phyloP scores from a whole-genome alignment of 2,797 vertebrate species.

The Allenopithecus nigroviridis region DNA sequence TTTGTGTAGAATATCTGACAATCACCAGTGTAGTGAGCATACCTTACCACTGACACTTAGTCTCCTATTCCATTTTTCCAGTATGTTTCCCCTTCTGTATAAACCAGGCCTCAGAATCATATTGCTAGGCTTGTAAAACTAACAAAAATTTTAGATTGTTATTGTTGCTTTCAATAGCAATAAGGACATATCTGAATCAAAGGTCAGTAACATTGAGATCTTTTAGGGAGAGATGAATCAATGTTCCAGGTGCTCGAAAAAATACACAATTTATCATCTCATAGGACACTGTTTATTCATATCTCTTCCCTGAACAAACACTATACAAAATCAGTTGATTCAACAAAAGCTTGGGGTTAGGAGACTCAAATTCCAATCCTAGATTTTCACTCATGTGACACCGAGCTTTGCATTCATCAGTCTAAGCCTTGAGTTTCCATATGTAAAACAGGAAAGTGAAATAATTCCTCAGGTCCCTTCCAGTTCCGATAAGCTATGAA shows the following conservation, averaged over 20 bases:
- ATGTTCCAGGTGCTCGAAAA: not conserved
- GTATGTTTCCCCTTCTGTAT: not conserved
- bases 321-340: constrained; percentile 17
- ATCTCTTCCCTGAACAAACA: not conserved
- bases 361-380: constrained; percentile 25
- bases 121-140: not conserved
- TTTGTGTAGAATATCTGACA: not conserved
- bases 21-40: not conserved
- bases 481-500: not conserved
- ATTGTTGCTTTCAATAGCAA: constrained; percentile 36
- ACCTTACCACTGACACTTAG: not conserved
- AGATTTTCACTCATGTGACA: constrained; percentile 25
- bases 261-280: not conserved
- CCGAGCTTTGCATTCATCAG: not conserved
- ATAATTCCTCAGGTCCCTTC: not conserved
- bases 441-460: constrained; percentile 14
- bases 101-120: not conserved
- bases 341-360: constrained; percentile 8
- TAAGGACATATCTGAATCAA: not conserved
- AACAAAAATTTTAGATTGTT: constrained; percentile 18
- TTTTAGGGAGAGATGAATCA: constrained; percentile 38
- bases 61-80: not conserved
- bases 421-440: not conserved
- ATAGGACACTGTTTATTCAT: not conserved
- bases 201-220: not conserved